phyloP scores from a whole-genome alignment of 2,888 invertebrate genomes.

The Strigamia transsilvanica region DNA sequence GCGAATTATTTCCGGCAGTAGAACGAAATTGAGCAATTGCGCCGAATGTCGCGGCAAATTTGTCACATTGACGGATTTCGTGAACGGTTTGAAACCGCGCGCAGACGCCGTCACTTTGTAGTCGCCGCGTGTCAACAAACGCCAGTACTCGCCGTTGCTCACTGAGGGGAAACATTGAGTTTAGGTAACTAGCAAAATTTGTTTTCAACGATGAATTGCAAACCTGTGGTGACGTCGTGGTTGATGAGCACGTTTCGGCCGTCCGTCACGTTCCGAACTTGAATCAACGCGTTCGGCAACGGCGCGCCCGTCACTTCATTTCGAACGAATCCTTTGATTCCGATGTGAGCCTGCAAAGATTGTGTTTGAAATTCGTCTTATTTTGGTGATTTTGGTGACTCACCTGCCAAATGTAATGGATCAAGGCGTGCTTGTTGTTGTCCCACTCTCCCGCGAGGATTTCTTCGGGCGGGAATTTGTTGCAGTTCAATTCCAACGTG shows the following conservation, averaged over 20 bases:
- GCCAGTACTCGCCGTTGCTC: slow-evolving; percentile 71
- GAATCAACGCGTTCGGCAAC: slow-evolving; percentile 75
- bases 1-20: no score
- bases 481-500: slow-evolving; percentile 85
- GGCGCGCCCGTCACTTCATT: slow-evolving; percentile 69
- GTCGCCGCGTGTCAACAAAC: slow-evolving; percentile 78
- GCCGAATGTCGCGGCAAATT: slow-evolving; percentile 65
- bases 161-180: slow-evolving; percentile 48
- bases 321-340: slow-evolving; percentile 75
- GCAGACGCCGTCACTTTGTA: slow-evolving; percentile 78
- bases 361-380: no score
- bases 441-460: slow-evolving; percentile 76
- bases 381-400: background rate
- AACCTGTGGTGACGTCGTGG: slow-evolving; percentile 83
- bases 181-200: no score
- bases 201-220: no score
- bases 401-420: slow-evolving; percentile 78
- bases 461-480: slow-evolving; percentile 76
- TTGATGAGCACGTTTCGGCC: slow-evolving; percentile 68
- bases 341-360: slow-evolving; percentile 73
- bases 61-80: slow-evolving; percentile 71
- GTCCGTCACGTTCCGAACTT: slow-evolving; percentile 73
- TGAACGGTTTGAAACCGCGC: slow-evolving; percentile 74
- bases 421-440: slow-evolving; percentile 77
- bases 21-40: slow-evolving; percentile 18